Conservation (phyloP, 2,888 invertebrate species). For the Xylocampa areola region DNA sequence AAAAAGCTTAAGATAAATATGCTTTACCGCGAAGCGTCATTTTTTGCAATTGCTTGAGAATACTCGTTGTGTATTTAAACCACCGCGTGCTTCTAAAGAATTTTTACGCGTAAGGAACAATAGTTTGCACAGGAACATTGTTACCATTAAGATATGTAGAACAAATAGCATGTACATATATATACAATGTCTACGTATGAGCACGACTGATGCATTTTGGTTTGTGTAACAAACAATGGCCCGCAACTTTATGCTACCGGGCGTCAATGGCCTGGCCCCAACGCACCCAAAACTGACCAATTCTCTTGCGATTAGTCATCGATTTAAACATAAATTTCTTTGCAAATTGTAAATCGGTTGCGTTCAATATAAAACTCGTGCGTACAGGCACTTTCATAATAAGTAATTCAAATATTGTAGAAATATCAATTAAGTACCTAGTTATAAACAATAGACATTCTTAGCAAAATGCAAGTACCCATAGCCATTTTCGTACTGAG, state of each 20-base stretch:
- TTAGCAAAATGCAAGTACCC: slow-evolving; percentile 18
- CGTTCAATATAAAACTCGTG: slow-evolving; percentile 12
- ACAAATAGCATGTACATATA: slow-evolving; percentile 42
- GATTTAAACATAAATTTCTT: slow-evolving; percentile 60
- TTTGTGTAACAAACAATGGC: slow-evolving; percentile 64
- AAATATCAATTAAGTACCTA: slow-evolving; percentile 4
- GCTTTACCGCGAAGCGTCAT: slow-evolving; percentile 45
- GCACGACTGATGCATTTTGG: slow-evolving; percentile 40
- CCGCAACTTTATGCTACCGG: slow-evolving; percentile 49
- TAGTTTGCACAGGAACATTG: slow-evolving; percentile 49
- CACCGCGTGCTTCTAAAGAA: slow-evolving; percentile 42
- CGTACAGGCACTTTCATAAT: slow-evolving; percentile 4
- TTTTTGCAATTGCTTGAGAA: slow-evolving; percentile 51
- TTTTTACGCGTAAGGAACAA: slow-evolving; percentile 53
- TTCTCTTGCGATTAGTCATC: slow-evolving; percentile 70
- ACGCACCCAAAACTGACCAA: slow-evolving; percentile 68
- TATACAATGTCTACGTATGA: slow-evolving; percentile 43
- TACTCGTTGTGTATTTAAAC: slow-evolving; percentile 29
- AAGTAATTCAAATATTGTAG: neutral
- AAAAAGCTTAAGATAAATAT: slow-evolving; percentile 39
- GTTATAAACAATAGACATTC: slow-evolving; percentile 25
- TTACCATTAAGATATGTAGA: slow-evolving; percentile 51
- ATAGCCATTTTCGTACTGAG: slow-evolving; percentile 31
- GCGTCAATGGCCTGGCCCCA: slow-evolving; percentile 74
- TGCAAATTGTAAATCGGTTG: slow-evolving; percentile 31